These are phyloP conservation scores for Anoplopoma fimbria DNA, from an alignment of 2,113 vertebrate species.

Conservation along the genomic window DNA sequence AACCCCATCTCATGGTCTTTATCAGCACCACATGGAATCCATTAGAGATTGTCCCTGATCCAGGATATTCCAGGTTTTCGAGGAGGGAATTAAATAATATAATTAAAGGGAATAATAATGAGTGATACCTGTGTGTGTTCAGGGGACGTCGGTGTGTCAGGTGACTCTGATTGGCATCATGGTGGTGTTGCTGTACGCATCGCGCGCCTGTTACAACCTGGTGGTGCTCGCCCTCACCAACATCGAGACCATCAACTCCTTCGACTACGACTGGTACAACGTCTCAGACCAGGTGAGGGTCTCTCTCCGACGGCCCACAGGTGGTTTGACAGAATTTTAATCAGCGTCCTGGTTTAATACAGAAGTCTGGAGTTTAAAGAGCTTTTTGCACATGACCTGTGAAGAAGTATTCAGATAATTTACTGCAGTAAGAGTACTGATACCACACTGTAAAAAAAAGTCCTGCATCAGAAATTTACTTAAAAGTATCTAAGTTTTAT, in stretches of 20 bases:
- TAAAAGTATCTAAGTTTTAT: too few species aligned
- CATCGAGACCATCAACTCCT: slow-evolving; percentile 87
- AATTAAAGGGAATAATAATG: neutral
- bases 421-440: neutral
- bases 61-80: neutral
- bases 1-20: neutral
- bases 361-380: neutral
- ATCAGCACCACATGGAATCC: neutral
- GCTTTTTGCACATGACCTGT: neutral
- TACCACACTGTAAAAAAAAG: neutral
- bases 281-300: slow-evolving; percentile 92
- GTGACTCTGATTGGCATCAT: slow-evolving; percentile 90
- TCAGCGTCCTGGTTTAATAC: too few species aligned
- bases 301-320: too few species aligned
- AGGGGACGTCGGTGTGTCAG: slow-evolving; percentile 96
- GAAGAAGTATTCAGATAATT: neutral
- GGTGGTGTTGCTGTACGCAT: slow-evolving; percentile 91
- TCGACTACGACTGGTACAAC: slow-evolving; percentile 97
- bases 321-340: neutral
- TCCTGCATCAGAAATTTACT: neutral
- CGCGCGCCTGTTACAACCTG: slow-evolving; percentile 94
- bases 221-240: slow-evolving; percentile 89
- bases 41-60: neutral
- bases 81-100: neutral
- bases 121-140: slow-evolving; percentile 48